A percentile compares a stretch with the other conserved stretches of the same genome.
Conservation (phyloP, 2,888 invertebrate species). For the Elmis aenea region DNA sequence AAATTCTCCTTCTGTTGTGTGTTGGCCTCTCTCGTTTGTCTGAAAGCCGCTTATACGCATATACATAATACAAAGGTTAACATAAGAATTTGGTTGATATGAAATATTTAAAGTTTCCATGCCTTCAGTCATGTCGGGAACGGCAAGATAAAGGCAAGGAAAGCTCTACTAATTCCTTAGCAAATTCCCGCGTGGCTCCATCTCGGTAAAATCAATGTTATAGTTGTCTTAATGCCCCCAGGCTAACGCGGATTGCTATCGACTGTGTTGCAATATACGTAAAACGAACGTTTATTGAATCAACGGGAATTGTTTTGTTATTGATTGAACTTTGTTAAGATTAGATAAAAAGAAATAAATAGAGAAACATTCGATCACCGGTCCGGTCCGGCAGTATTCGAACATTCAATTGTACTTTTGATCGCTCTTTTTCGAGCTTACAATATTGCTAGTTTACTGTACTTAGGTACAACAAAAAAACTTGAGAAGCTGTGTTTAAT, state of each 20-base stretch:
- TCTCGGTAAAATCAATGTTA: slow-evolving; percentile 26
- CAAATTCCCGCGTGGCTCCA: slow-evolving; percentile 19
- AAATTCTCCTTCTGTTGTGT: too few species aligned
- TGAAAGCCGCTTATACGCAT: too few species aligned
- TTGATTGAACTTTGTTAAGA: slow-evolving; percentile 8
- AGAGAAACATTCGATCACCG: too few species aligned
- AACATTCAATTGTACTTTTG: too few species aligned
- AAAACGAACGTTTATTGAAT: slow-evolving; percentile 15
- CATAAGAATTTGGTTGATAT: too few species aligned
- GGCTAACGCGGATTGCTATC: slow-evolving; percentile 17
- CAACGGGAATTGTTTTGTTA: slow-evolving; percentile 15
- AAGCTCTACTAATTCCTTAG: slow-evolving; percentile 21
- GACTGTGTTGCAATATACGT: slow-evolving; percentile 19
- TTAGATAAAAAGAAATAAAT: slow-evolving; percentile 11
- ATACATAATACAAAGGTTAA: too few species aligned
- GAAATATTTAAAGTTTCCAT: slow-evolving; percentile 10
- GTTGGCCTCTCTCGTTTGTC: too few species aligned
- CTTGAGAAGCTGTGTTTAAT: too few species aligned
- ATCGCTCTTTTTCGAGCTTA: too few species aligned
- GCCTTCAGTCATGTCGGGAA: slow-evolving; percentile 13
- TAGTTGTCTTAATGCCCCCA: slow-evolving; percentile 25
- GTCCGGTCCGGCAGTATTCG: too few species aligned
- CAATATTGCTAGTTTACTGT: too few species aligned
- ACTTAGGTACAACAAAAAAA: too few species aligned
- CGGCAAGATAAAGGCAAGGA: slow-evolving; percentile 10